Evolutionary conservation across 2,113 vertebrate genomes (phyloP).

Genomic region (Cinclus cinclus): DNA sequence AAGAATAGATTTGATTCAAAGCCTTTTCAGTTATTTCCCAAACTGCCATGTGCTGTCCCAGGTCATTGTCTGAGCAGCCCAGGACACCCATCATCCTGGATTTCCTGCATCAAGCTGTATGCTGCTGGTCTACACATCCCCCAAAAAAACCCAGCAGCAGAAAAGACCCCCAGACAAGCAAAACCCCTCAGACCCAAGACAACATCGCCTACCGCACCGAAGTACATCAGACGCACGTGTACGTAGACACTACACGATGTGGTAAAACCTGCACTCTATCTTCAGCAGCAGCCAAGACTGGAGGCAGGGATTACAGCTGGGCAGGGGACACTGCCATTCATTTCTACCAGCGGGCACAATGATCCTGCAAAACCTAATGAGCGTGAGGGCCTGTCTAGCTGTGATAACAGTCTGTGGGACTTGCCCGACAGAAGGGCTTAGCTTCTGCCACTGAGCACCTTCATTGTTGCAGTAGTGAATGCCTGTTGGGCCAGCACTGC

Average conservation of each 20-base stretch:
- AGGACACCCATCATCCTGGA: background rate
- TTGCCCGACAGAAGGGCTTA: background rate
- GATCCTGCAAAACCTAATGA: constrained; percentile 20
- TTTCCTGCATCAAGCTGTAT: background rate
- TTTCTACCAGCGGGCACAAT: background rate
- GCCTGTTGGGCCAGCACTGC: constrained; percentile 46
- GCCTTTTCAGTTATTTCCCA: background rate
- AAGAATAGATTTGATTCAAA: background rate
- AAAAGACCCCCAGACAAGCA: background rate
- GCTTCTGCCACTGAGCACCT: constrained; percentile 24
- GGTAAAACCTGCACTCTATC: background rate
- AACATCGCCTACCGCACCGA: background rate
- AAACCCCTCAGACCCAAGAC: background rate
- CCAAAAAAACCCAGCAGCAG: background rate
- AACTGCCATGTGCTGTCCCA: fast-evolving
- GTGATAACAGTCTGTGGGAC: constrained; percentile 31
- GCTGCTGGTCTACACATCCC: background rate
- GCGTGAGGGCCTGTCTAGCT: constrained; percentile 6
- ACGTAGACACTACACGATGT: background rate
- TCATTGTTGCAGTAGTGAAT: constrained; percentile 21
- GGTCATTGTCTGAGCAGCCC: fast-evolving
- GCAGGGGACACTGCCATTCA: background rate
- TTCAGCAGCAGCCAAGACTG: constrained; percentile 4
- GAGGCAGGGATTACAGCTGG: background rate
- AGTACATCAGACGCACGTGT: background rate